Base-by-base conservation (phyloP, 1,140 invertebrate genomes). In the Cherax quadricarinatus region DNA sequence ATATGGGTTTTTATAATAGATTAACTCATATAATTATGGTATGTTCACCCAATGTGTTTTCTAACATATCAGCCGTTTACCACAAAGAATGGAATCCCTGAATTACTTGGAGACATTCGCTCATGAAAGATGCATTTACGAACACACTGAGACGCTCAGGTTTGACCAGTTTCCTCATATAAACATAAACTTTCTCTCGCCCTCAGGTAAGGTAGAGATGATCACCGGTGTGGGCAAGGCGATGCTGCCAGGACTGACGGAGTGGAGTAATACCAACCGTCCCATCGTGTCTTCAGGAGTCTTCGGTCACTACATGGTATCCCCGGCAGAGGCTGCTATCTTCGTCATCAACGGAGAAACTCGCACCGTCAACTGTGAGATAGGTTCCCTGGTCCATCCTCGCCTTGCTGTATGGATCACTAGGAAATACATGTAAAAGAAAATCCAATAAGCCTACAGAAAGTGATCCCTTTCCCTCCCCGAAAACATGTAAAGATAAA, bases 261-360 rank as follows among this genome's bases (percentile, higher is more conserved):
- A 96, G 94, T 97, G 97, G 97, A 96, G 96, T 78, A 96, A 96
- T 94, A 96, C 96, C 14, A 96, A 96, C 94, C 95, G 97, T 94
- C 96, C 96, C 51, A 97, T 98, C 90, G 96, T 96, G 89, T 96
- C 96, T 87, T 97, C 97, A 86, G 96, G 97, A 85, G 95, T 97
- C 70, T 97, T 98, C 94, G 97, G 97, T 78, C 96, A 96, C 94
- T 97, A 96, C 94, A 96, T 98, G 96, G 97, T 97, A 87, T 97
- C 97, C 49, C 97, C 97, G 4, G 96, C 97, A 57, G 96, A 96
- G 93, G 96, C 97, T 89, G 97, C 97, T 7, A 95, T 97, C 24
- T 97, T 97, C 94, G 97, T 97, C 73, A 95, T 98, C 75, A 97
- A 97, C 94, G 97, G 97, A 2, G 96, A 97, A 94, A 96, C 96